Base-by-base conservation (phyloP, 2,797 vertebrate species). In the Danio albolineatus region DNA sequence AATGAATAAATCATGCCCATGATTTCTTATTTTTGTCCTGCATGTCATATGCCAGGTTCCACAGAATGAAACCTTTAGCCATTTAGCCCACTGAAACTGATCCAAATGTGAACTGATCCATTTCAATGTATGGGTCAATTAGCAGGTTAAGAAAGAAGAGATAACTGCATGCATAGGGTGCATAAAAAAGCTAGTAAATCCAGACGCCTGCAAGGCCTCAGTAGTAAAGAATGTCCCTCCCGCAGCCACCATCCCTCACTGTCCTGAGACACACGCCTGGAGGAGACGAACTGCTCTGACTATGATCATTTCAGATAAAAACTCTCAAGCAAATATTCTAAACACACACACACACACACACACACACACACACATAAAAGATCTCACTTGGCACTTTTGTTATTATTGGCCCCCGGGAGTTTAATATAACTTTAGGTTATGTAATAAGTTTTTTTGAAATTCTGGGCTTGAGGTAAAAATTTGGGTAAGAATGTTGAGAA, bases 181-280 rank as follows among this genome's bases (percentile, higher is more conserved):
- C 28, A 3, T 28, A 28, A 28, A 28, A 28, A 28, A 57, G 57
- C 21, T 64, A 17, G 53, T 76, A 64, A 73, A 73, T 82, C 28
- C 66, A 76, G 49, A 17, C 5, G n/a, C 59, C 59, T 77, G 17
- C 57, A 72, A 21, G 61, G 53, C n/a, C 64, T 73, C 43, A 82
- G 21, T 14, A 36, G 56, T 57, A 39, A 85, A 79, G 44, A 78
- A 66, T 9, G 59, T 57, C 49, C 19, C 54, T 48, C n/a, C 21
- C 49, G n/a, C 71, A 57, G n/a, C 56, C 64, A 44, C 46, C 41
- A 66, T 76, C 54, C 67, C 60, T 76, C 64, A 61, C 17, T 81
- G 44, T 61, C 59, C 51, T 49, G 74, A 64, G 14, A 84, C 57
- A 66, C 16, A n/a, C 17, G n/a, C 60, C 12, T 51, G 43, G 46